Evolutionary conservation across 2,888 invertebrate genomes (phyloP).

Genomic region (Lepidochitona cinerea): DNA sequence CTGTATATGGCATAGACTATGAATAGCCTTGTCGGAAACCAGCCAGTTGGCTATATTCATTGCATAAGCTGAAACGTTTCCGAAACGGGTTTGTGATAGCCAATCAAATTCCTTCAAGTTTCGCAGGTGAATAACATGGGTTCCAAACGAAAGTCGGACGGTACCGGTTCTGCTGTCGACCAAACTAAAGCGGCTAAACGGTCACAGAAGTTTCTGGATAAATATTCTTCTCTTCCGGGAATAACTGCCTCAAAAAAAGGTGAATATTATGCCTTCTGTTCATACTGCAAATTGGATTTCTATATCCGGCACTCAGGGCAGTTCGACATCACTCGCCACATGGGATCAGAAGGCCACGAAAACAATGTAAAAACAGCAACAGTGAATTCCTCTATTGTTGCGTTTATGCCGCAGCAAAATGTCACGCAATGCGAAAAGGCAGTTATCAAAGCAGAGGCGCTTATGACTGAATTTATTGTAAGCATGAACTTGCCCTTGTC

Average conservation of each 20-base stretch:
- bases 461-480: neutral
- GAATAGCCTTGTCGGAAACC: too few species aligned
- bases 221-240: neutral
- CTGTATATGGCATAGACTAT: too few species aligned
- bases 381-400: neutral
- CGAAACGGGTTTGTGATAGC: too few species aligned
- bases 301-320: neutral
- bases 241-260: neutral
- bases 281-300: neutral
- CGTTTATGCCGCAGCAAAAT: neutral
- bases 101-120: too few species aligned
- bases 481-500: neutral
- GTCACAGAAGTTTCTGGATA: neutral
- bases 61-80: too few species aligned
- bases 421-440: neutral
- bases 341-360: neutral
- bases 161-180: too few species aligned
- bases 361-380: neutral
- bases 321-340: neutral
- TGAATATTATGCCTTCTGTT: neutral
- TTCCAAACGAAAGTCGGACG: too few species aligned
- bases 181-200: too few species aligned
- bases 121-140: too few species aligned
- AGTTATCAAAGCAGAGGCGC: neutral
- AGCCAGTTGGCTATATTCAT: too few species aligned